These are phyloP conservation scores for Rattus rattus DNA, from an alignment of 2,113 vertebrate genomes.

Conservation along the genomic window DNA sequence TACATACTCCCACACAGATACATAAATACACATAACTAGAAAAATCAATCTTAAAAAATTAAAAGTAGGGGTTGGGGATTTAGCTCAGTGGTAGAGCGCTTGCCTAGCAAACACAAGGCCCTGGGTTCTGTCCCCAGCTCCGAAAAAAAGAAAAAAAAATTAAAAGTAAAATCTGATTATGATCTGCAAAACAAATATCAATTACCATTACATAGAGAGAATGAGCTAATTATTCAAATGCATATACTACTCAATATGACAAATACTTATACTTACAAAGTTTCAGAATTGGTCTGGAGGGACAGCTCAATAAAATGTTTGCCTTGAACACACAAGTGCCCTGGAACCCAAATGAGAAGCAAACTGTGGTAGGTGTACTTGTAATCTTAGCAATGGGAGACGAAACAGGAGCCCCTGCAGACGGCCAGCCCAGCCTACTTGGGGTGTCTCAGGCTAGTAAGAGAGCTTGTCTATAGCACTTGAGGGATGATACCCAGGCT, in stretches of 20 bases:
- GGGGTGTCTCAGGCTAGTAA: neutral
- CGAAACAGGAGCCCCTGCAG: too few species aligned
- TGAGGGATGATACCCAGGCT: neutral
- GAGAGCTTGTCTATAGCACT: neutral
- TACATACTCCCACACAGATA: neutral
- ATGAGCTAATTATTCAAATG: constrained; percentile 33
- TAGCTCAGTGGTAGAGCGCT: too few species aligned
- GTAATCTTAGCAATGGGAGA: neutral
- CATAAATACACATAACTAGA: neutral
- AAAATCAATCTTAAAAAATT: neutral
- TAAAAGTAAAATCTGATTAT: constrained; percentile 90
- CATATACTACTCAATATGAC: neutral
- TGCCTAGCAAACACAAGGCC: too few species aligned
- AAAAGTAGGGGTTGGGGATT: too few species aligned
- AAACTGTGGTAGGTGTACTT: neutral
- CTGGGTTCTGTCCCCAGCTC: too few species aligned
- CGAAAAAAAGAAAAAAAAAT: neutral
- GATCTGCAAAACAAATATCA: neutral
- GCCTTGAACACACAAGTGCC: neutral
- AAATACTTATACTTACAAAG: constrained; percentile 39
- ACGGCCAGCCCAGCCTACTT: neutral
- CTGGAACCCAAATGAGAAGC: neutral
- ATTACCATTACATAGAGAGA: neutral
- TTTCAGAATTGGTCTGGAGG: neutral
- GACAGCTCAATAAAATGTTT: neutral